Evolutionary conservation across 2,113 vertebrate species (phyloP), one percentile per base, ranked within the genome.

Genomic region (Xenopus borealis): DNA sequence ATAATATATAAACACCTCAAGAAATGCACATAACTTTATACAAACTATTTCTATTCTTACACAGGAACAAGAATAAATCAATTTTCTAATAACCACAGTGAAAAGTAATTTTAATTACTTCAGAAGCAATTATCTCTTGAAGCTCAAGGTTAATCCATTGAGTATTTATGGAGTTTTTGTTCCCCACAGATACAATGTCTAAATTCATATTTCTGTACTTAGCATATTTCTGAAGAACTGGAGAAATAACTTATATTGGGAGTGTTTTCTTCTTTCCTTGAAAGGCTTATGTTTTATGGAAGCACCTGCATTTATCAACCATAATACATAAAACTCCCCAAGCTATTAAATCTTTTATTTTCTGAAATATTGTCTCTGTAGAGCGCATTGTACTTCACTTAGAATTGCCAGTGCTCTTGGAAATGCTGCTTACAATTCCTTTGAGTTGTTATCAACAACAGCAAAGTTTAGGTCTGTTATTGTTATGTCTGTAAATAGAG

Each of bases 161-260:
- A 75, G 81, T 81, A 82, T 88, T 88, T 87, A 84, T 85, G 85
- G 82, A 80, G 81, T 82, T 82, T 55, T 71, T 77, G 61, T 27
- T 27, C 3, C 23, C 83, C 80, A 79, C 40, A 86, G 77, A 64
- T 64, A 80, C 72, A 71, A 72, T 77, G 46, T 69, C 79, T 72
- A 18, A 44, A 72, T 82, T 84, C 23, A 81, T 72, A 14, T 83
- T 10, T 53, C 7, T 62, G 50, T 27, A 27, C 23, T 27, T 27
- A 27, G 23, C 58, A 59, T 79, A 79, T 70, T 80, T 75, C 2
- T 14, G 82, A 2, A 13, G 19, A 61, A 7, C 4, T 14, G 30
- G 20, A 17, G 27, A 27, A 40, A 40, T 6, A 20, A 9, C 17
- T 19, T 5, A 44, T 40, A 40, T 64, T 13, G 17, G 3, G 16